These are phyloP conservation scores for Brachyptera putata DNA, from an alignment of 2,888 invertebrate species.

Conservation along the genomic window DNA sequence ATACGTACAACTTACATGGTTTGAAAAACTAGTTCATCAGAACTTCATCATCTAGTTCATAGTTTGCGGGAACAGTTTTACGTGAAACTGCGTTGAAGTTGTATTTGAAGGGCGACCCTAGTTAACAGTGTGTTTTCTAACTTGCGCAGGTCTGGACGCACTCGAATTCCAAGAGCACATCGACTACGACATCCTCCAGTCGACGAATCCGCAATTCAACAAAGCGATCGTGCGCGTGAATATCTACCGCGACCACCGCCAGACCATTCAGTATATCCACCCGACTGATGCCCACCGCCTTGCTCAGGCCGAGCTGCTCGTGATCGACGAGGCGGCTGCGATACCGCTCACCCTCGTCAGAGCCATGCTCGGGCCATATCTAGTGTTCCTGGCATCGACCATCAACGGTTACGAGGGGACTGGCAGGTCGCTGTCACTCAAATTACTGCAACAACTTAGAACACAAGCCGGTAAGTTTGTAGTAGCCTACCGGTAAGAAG, in stretches of 20 bases:
- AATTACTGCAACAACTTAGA: constrained; percentile 84
- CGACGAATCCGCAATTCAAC: constrained; percentile 93
- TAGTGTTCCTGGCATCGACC: constrained; percentile 94
- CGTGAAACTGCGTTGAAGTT: no score
- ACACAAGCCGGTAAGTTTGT: constrained; percentile 52
- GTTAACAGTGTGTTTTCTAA: no score
- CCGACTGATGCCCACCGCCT: constrained; percentile 76
- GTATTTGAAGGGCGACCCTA: no score
- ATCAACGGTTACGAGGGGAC: constrained; percentile 99
- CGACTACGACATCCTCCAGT: constrained; percentile 91
- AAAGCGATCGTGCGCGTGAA: constrained; percentile 93
- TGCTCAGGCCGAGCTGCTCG: constrained; percentile 45
- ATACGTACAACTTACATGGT: no score
- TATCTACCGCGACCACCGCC: constrained; percentile 82
- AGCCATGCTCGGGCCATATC: constrained; percentile 81
- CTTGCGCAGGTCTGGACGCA: constrained; percentile 72
- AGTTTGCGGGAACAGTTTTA: no score
- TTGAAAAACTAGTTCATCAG: no score
- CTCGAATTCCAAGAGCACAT: constrained; percentile 92
- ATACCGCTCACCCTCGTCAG: constrained; percentile 93
- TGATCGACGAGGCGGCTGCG: constrained; percentile 98
- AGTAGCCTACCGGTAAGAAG: no score
- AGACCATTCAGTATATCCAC: constrained; percentile 96
- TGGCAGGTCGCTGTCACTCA: constrained; percentile 90
- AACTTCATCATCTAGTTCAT: no score